phyloP scores from a whole-genome alignment of 2,113 vertebrate species.

The Dicerorhinus sumatrensis region DNA sequence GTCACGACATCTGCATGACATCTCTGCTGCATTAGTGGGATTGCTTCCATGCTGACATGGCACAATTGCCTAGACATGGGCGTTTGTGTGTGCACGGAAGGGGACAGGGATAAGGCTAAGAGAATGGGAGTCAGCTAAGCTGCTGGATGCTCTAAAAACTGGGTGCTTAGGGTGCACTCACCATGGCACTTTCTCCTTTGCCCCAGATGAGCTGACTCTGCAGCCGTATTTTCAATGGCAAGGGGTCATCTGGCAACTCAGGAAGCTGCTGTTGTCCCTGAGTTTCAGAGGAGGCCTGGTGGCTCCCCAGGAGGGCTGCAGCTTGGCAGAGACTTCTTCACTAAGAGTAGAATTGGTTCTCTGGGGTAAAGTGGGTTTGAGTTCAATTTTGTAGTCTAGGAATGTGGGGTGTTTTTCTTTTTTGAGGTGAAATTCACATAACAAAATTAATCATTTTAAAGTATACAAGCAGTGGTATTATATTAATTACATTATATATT shows the following conservation, averaged over 20 bases:
- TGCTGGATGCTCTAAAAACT: neutral
- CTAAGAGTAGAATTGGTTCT: neutral
- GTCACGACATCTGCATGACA: rapidly evolving
- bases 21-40: neutral
- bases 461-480: neutral
- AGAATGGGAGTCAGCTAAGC: neutral
- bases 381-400: neutral
- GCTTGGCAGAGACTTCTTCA: neutral
- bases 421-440: neutral
- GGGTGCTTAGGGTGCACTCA: neutral
- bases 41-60: neutral
- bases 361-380: neutral
- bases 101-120: rapidly evolving
- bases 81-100: rapidly evolving
- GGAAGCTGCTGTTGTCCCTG: neutral
- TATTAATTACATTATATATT: no score
- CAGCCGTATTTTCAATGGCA: neutral
- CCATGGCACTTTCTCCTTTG: neutral
- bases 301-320: neutral
- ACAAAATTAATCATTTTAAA: neutral
- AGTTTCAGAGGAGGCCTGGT: neutral
- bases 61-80: rapidly evolving
- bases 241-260: neutral
- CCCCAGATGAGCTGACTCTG: neutral
- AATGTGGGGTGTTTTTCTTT: neutral